Base-by-base conservation (phyloP, 2,797 vertebrate species). In the Acanthis flammea region DNA sequence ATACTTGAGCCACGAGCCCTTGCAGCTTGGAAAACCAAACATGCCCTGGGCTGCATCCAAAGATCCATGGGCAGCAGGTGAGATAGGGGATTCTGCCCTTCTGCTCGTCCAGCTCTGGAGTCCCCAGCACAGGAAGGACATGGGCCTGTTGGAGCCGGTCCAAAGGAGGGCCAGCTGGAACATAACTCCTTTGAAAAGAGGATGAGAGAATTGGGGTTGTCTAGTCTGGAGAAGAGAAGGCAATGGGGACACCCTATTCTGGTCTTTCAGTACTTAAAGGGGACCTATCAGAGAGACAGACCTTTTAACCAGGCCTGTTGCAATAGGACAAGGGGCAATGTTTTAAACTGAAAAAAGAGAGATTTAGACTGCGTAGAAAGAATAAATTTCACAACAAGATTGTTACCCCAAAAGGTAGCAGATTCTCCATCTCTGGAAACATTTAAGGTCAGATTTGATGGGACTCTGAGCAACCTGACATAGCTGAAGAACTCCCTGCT, bases 51-150 rank as follows among this genome's bases (percentile, higher is more conserved):
- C 30, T 50, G 23, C 14, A 19, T 16, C 12, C 31, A 63, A 42
- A 78, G 48, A 12, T 15, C 1, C 0, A 0, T 42, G 17, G 18
- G 30, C 27, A 48, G 25, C 63, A 50, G 19, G 30, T 1, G 16
- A 48, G 63, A 9, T 3, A 50, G 19, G 12, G 1, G 10, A 50
- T 42, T 77, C 27, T 42, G 19, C 5, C 25, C 30, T 5, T 70
- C 63, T 68, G 21, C 72, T 24, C 30, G 41, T 13, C 45, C 33
- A 41, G 2, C 14, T 14, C 14, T 55, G 22, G 25, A 7, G 18
- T 35, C 14, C 15, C 8, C 6, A 35, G 35, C 17, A 31, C 4
- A 35, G 22, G 35, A 45, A 48, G 10, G 42, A 27, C 12, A 19
- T 9, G 8, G 18, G 55, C 5, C 18, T 54, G 10, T 22, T 48